phyloP scores from a whole-genome alignment of 1,140 invertebrate genomes.

The Colletes gigas region DNA sequence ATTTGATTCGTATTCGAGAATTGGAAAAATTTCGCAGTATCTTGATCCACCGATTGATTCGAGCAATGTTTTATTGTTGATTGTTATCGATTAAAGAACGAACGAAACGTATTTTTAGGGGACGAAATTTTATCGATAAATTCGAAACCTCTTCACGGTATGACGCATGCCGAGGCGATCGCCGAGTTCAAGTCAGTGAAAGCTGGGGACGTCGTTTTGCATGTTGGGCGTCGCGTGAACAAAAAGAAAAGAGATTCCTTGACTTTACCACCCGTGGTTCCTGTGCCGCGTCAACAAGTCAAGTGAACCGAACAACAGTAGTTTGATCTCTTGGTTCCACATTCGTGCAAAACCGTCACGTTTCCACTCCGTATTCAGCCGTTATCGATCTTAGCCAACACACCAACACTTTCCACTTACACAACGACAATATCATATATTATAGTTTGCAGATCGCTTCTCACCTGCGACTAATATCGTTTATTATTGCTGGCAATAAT shows the following conservation, averaged over 20 bases:
- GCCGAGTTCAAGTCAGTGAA: slow-evolving; percentile 94
- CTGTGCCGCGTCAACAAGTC: slow-evolving; percentile 57
- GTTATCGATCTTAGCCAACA: background rate
- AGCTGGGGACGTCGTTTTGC: slow-evolving; percentile 90
- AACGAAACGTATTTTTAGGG: slow-evolving; percentile 82
- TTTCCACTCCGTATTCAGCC: background rate
- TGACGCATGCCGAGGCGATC: slow-evolving; percentile 94
- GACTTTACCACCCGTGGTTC: slow-evolving; percentile 49
- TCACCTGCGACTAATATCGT: slow-evolving; percentile 22
- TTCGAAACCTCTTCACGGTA: slow-evolving; percentile 89
- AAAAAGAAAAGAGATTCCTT: slow-evolving; percentile 76
- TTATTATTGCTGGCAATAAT: slow-evolving; percentile 52
- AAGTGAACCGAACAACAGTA: slow-evolving; percentile 45
- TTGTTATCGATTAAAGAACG: background rate
- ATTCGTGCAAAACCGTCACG: slow-evolving; percentile 22
- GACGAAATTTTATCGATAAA: slow-evolving; percentile 97
- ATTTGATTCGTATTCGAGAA: too few relatives aligned
- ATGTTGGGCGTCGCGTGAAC: slow-evolving; percentile 86
- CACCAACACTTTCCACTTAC: background rate
- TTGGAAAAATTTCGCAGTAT: too few relatives aligned
- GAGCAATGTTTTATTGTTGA: too few relatives aligned
- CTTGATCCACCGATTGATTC: too few relatives aligned
- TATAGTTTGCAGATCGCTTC: background rate
- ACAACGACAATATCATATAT: background rate
- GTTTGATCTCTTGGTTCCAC: slow-evolving; percentile 3